Base-by-base conservation (phyloP, 2,888 invertebrate genomes). In the Amphipyra tragopoginis region DNA sequence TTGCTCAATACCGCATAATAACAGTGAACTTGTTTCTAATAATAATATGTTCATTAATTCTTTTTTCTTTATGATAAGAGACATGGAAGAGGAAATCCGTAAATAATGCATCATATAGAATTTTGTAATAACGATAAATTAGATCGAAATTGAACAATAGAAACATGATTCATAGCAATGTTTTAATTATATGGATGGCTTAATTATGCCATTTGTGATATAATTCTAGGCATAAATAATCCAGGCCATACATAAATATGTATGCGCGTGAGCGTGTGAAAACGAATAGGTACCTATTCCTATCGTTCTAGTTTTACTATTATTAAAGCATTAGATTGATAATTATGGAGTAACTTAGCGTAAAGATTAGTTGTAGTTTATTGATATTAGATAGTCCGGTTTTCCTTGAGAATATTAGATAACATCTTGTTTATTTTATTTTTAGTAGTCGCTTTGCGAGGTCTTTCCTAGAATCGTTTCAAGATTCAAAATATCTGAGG, bases 121-220 rank as follows among this genome's bases (percentile, higher is more conserved):
- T n/a, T n/a, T n/a, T n/a, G n/a, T n/a, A n/a, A n/a, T n/a, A n/a
- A n/a, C n/a, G n/a, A n/a, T n/a, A n/a, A n/a, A n/a, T n/a, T n/a
- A n/a, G n/a, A n/a, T n/a, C 11, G 7, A 48, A 29, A 50, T 10
- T 7, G 21, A 52, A 61, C 55, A 67, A 33, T 48, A 42, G 40
- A 15, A 34, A 40, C 11, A 29, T 29, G 29, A 26, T 48, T 36
- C 39, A 42, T n/a, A 7, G 11, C n/a, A 48, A 15, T 47, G 43
- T 43, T 40, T 11, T 40, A 43, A 64, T 43, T 43, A 43, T 9
- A 40, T 54, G 55, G 64, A 70, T 47, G 49, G 26, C n/a, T 39
- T 34, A 63, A 67, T 71, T 43, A 65, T 33, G 42, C 5, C 45
- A 64, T 50, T 64, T 65, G 13, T 45, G 26, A 26, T 49, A 40